Base-by-base conservation (phyloP, 2,888 invertebrate species). In the Oscheius onirici region DNA sequence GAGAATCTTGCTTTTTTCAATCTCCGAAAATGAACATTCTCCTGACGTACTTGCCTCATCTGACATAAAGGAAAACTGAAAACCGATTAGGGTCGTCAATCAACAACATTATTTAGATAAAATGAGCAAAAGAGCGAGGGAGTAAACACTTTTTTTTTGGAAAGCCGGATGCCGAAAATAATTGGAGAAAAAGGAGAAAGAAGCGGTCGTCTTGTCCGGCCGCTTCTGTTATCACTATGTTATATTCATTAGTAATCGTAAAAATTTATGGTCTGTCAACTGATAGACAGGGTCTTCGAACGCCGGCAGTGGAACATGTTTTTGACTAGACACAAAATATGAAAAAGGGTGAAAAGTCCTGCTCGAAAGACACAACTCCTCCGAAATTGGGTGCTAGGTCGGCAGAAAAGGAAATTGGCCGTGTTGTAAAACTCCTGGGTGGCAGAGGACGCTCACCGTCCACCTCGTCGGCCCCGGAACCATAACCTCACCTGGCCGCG, bases 231-330 rank as follows among this genome's bases (percentile, higher is more conserved):
- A 68, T 68, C 58, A 55, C 67, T 17, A 57, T 46, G 41, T 68
- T 44, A 58, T 68, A 68, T 57, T 55, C 55, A 68, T 68, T 68
- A 68, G 68, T 58, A 68, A 68, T 51, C 68, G 68, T 68, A 68
- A 68, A 68, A 57, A 68, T 68, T 68, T 68, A 68, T 68, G 55
- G 58, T 49, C 58, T 57, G 68, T 49, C 63, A 63, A 63, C 63
- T 63, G 63, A 63, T 63, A 63, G 63, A 63, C 24, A 49, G 49
- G 17, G 15, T 26, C 13, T 26, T 46, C 17, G 28, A 20, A 58
- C 17, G 41, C 17, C 15, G 5, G 3, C 13, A 6, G 17, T n/a
- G 52, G 40, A 57, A 17, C n/a, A 46, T 34, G 40, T 57, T 26
- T n/a, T 57, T 57, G 13, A 28, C 28, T 17, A 6, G 17, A 17